A percentile compares a stretch with the other conserved stretches of the same genome.
phyloP scores from a whole-genome alignment of 2,888 invertebrate species.

The Eulithis testata region DNA sequence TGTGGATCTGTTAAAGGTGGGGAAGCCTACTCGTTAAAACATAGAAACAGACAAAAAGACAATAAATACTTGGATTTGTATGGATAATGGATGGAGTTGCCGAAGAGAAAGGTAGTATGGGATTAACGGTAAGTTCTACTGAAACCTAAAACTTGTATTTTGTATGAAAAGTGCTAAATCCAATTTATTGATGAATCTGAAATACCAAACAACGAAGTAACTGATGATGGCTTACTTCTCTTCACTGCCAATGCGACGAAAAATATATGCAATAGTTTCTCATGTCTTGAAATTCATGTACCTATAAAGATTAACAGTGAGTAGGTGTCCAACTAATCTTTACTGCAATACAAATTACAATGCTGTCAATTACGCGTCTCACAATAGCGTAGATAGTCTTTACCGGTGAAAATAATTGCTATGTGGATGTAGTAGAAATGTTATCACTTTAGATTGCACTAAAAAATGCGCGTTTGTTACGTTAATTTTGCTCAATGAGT shows the following conservation, averaged over 20 bases:
- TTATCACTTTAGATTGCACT: too few species aligned
- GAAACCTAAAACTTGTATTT: constrained; percentile 13
- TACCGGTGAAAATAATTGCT: too few species aligned
- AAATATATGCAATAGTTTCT: background rate
- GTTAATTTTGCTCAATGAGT: too few species aligned
- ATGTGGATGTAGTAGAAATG: too few species aligned
- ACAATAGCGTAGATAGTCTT: too few species aligned
- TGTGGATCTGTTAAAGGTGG: constrained; percentile 81
- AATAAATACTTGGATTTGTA: constrained; percentile 48
- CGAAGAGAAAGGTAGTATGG: constrained; percentile 54
- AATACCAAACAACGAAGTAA: too few species aligned
- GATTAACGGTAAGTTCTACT: constrained; percentile 54
- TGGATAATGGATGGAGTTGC: constrained; percentile 42
- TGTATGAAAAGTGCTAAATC: constrained; percentile 7
- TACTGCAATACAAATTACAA: too few species aligned
- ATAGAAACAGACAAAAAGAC: constrained; percentile 49
- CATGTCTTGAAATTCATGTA: too few species aligned
- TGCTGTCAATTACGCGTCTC: too few species aligned
- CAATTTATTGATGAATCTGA: background rate
- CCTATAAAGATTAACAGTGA: too few species aligned
- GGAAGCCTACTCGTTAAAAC: constrained; percentile 56
- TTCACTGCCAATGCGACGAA: constrained; percentile 15
- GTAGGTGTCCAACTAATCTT: too few species aligned
- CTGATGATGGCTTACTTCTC: background rate
- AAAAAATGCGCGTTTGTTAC: too few species aligned